Percentiles rank a stretch among this genome's conserved stretches.
Conservation (phyloP, 2,113 vertebrate species). For the Etheostoma spectabile region DNA sequence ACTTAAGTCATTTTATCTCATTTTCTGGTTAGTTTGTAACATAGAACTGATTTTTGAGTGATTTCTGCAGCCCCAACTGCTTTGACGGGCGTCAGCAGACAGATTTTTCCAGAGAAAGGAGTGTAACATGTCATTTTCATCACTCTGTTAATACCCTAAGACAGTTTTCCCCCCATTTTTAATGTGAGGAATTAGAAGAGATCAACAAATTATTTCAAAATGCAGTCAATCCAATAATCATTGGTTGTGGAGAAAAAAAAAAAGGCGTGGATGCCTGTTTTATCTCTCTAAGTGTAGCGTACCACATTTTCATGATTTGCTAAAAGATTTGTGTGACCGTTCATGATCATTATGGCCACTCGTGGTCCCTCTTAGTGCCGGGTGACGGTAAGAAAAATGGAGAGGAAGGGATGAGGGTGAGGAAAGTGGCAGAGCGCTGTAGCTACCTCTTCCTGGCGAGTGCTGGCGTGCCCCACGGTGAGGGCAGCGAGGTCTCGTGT, state of each 20-base stretch:
- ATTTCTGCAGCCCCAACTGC: not conserved
- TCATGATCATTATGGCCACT: not conserved
- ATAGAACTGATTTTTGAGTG: not conserved
- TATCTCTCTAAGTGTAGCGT: too few species aligned
- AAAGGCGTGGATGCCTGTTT: not conserved
- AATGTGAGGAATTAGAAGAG: not conserved
- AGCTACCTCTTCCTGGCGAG: slow-evolving; percentile 99
- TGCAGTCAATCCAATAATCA: not conserved
- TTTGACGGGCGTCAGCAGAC: not conserved
- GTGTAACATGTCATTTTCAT: not conserved
- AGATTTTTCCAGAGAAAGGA: too few species aligned
- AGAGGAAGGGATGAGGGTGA: slow-evolving; percentile 25
- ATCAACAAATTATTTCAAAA: not conserved
- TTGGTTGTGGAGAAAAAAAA: not conserved
- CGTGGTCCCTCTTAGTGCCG: not conserved
- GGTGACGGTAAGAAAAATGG: not conserved
- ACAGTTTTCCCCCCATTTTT: not conserved
- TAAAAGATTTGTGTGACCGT: not conserved
- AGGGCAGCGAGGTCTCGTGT: slow-evolving; percentile 98
- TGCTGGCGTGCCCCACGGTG: slow-evolving; percentile 99
- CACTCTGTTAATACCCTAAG: not conserved
- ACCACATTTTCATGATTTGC: not conserved
- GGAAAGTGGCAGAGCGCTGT: slow-evolving; percentile 79
- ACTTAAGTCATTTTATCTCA: not conserved
- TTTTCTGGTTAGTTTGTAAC: not conserved